phyloP scores from a whole-genome alignment of 2,113 vertebrate species.

The Crotalus horridus region DNA sequence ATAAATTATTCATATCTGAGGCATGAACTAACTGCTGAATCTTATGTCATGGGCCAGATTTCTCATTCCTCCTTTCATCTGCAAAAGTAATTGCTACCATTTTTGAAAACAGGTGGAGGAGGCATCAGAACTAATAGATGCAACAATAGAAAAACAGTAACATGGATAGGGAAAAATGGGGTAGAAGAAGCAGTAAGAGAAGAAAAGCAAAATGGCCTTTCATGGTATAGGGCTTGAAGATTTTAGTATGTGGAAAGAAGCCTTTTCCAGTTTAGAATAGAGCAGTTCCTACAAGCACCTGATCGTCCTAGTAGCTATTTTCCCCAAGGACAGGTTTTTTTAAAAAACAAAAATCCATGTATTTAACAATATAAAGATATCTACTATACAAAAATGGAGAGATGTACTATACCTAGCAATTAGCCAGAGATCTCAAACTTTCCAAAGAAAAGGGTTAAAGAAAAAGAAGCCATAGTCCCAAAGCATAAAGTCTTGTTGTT shows the following conservation, averaged over 20 bases:
- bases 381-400: neutral
- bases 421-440: neutral
- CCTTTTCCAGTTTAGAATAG: slow-evolving; percentile 53
- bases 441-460: neutral
- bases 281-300: slow-evolving; percentile 32
- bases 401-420: neutral
- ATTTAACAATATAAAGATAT: neutral
- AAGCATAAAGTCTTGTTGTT: neutral
- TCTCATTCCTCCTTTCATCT: slow-evolving; percentile 21
- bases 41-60: neutral
- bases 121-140: neutral
- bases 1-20: slow-evolving; percentile 50
- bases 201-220: slow-evolving; percentile 20
- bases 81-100: slow-evolving; percentile 19
- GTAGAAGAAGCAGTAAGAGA: neutral
- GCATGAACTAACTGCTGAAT: slow-evolving; percentile 13
- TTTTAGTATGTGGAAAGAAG: slow-evolving; percentile 53
- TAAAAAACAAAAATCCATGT: neutral
- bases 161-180: too few species aligned
- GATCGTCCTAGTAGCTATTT: slow-evolving; percentile 40
- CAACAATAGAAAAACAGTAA: neutral
- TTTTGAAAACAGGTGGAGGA: neutral
- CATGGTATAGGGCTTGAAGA: neutral
- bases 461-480: neutral
- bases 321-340: slow-evolving; percentile 36